Evolutionary conservation across 2,113 vertebrate species (phyloP).

Genomic region (Catharus minimus): DNA sequence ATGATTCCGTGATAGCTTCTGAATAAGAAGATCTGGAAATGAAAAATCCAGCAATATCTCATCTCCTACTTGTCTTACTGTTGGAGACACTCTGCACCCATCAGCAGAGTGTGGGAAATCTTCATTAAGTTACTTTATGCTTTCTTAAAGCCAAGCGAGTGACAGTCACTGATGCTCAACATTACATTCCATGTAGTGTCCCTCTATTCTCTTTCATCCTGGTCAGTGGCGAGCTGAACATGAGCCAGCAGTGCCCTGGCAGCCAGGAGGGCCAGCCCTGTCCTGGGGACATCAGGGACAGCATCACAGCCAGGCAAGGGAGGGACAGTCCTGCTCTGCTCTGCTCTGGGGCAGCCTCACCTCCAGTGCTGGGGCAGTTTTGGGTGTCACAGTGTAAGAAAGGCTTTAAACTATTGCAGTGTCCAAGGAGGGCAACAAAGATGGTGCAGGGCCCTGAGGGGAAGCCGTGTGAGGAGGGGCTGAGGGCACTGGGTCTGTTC

Average conservation of each 20-base stretch:
- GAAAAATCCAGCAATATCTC: not conserved
- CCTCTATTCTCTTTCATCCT: not conserved
- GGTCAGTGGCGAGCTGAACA: accelerated
- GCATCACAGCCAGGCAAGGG: accelerated
- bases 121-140: not conserved
- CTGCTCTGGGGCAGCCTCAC: accelerated
- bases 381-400: accelerated
- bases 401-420: accelerated
- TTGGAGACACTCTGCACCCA: not conserved
- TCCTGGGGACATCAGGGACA: not conserved
- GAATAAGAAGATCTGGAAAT: not conserved
- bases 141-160: not conserved
- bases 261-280: accelerated
- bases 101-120: not conserved
- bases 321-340: not conserved
- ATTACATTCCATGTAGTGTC: not conserved
- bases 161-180: not conserved
- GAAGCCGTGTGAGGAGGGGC: accelerated
- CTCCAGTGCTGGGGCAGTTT: accelerated
- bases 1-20: not conserved
- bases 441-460: not conserved
- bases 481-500: not conserved
- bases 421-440: not conserved
- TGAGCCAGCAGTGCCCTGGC: not conserved
- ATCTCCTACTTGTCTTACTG: not conserved